Evolutionary conservation across 2,888 invertebrate species (phyloP).

Genomic region (Andrena dorsata): DNA sequence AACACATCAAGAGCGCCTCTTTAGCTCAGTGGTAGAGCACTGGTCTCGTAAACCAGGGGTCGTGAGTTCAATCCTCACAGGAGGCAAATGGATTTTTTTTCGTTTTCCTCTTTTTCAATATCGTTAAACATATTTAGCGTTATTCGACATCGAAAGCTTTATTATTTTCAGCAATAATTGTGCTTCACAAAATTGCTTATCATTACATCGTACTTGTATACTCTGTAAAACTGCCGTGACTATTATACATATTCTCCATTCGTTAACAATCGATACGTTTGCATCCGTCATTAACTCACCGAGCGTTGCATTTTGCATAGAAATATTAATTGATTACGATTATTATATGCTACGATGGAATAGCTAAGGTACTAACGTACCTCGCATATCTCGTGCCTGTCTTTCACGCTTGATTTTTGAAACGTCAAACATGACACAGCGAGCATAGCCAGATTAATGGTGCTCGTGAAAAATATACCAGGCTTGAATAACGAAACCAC

Average conservation of each 20-base stretch:
- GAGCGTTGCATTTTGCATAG: too few species aligned
- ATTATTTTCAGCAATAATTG: neutral
- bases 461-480: neutral
- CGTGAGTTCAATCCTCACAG: constrained; percentile 96
- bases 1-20: constrained; percentile 77
- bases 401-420: neutral
- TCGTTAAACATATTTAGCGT: neutral
- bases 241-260: neutral
- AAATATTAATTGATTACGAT: neutral
- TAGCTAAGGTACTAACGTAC: neutral
- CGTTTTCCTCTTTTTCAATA: constrained; percentile 12
- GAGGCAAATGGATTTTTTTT: constrained; percentile 87
- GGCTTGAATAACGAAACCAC: neutral
- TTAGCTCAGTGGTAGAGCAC: constrained; percentile 97
- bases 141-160: neutral
- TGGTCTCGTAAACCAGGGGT: constrained; percentile 97
- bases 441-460: neutral
- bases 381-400: neutral
- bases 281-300: neutral
- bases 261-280: neutral
- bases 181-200: neutral
- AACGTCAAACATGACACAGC: neutral
- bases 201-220: neutral
- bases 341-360: neutral
- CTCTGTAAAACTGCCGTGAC: neutral